These are phyloP conservation scores for Papilio polytes DNA, from an alignment of 1,140 invertebrate genomes.

Conservation along the genomic window DNA sequence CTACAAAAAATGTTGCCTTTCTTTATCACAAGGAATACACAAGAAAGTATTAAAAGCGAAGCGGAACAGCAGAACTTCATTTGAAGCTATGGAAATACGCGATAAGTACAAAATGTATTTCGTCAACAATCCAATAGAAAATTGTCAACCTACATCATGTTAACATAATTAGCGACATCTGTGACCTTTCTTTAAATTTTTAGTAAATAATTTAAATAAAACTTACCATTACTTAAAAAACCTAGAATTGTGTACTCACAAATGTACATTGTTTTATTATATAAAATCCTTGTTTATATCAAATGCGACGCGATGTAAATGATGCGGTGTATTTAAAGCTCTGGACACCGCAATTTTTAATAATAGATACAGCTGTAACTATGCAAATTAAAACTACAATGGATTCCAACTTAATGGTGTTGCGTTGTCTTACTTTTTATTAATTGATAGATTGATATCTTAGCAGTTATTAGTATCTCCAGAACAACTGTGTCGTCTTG, in stretches of 20 bases:
- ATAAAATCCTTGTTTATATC: neutral
- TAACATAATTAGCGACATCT: neutral
- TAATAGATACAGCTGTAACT: neutral
- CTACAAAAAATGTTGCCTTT: neutral
- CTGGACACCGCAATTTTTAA: neutral
- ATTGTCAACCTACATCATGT: neutral
- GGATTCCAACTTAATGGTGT: neutral
- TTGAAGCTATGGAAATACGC: neutral
- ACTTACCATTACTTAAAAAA: neutral
- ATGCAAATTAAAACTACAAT: too few relatives aligned
- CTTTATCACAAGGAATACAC: neutral
- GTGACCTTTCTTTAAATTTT: neutral
- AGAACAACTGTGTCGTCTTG: too few relatives aligned
- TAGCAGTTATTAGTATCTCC: too few relatives aligned
- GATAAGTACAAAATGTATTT: neutral
- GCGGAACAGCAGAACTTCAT: neutral
- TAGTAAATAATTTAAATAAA: neutral
- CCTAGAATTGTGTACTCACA: neutral
- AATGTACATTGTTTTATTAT: neutral
- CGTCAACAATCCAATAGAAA: conserved; percentile 6
- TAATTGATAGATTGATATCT: neutral
- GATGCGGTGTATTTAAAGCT: neutral
- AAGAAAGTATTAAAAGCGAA: neutral
- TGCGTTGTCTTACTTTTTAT: neutral
- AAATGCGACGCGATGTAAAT: neutral